Conservation (phyloP, 2,888 invertebrate genomes). For the Magallana nippona region DNA sequence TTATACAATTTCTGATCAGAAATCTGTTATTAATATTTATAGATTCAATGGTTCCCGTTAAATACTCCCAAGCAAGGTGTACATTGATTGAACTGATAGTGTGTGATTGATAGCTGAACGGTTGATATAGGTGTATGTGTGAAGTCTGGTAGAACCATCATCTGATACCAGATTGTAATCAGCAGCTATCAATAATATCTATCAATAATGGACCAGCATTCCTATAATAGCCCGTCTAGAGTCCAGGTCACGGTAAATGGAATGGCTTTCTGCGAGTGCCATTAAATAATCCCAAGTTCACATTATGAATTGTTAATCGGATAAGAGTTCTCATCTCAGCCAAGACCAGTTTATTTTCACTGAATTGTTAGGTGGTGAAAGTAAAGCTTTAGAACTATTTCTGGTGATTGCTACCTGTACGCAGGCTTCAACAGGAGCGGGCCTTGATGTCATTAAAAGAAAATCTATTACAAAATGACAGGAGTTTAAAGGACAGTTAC, state of each 20-base stretch:
- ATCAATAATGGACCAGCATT: constrained; percentile 5
- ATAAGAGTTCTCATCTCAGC: constrained; percentile 4
- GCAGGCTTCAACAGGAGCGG: neutral
- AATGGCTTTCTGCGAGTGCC: neutral
- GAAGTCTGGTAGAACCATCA: neutral
- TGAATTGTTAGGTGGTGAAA: neutral
- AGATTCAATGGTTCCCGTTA: too few relatives aligned
- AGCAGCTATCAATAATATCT: constrained; percentile 10
- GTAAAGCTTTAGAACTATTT: too few relatives aligned
- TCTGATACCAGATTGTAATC: neutral
- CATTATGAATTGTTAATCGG: constrained; percentile 29
- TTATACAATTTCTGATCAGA: too few relatives aligned
- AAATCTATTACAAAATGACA: neutral
- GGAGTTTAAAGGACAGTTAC: constrained; percentile 9
- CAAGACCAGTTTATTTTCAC: constrained; percentile 1
- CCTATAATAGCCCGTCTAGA: neutral
- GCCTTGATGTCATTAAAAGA: neutral
- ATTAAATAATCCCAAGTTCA: neutral
- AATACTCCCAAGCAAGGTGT: too few relatives aligned
- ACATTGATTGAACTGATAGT: too few relatives aligned
- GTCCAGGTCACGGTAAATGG: constrained; percentile 1
- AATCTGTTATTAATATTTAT: too few relatives aligned
- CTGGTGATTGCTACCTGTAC: neutral
- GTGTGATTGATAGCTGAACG: too few relatives aligned
- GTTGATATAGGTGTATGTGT: too few relatives aligned